Evolutionary conservation across 2,113 vertebrate genomes (phyloP).

Genomic region (Macheiramphus alcinus): DNA sequence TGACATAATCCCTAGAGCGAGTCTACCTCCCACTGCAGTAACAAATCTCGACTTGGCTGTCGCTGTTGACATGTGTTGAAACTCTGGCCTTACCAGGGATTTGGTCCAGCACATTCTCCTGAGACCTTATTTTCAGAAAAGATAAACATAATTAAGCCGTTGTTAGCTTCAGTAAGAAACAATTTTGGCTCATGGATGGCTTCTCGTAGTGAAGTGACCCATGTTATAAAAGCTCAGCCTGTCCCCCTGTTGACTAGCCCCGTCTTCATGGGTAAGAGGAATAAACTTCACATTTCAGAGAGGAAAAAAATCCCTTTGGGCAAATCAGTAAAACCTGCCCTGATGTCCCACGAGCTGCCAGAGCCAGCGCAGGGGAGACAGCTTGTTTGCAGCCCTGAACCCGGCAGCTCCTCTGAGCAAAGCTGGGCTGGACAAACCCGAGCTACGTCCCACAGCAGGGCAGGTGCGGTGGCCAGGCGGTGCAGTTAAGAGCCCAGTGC

Average conservation of each 20-base stretch:
- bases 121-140: not conserved
- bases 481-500: accelerated
- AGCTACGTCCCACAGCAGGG: accelerated
- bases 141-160: not conserved
- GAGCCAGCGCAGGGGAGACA: not conserved
- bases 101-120: not conserved
- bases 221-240: not conserved
- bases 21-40: not conserved
- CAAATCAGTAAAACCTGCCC: not conserved
- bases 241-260: not conserved
- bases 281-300: not conserved
- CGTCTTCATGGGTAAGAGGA: not conserved
- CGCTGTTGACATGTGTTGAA: not conserved
- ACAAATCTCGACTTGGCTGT: not conserved
- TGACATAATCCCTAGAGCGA: not conserved
- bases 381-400: not conserved
- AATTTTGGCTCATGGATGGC: not conserved
- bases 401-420: not conserved
- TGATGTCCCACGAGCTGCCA: not conserved
- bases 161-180: not conserved
- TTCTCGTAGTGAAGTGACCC: not conserved
- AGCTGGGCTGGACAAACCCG: not conserved
- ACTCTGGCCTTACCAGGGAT: not conserved
- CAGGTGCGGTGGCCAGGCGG: not conserved
- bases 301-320: not conserved